These are phyloP conservation scores for Coreius guichenoti DNA, from an alignment of 2,797 vertebrate species.

Conservation along the genomic window DNA sequence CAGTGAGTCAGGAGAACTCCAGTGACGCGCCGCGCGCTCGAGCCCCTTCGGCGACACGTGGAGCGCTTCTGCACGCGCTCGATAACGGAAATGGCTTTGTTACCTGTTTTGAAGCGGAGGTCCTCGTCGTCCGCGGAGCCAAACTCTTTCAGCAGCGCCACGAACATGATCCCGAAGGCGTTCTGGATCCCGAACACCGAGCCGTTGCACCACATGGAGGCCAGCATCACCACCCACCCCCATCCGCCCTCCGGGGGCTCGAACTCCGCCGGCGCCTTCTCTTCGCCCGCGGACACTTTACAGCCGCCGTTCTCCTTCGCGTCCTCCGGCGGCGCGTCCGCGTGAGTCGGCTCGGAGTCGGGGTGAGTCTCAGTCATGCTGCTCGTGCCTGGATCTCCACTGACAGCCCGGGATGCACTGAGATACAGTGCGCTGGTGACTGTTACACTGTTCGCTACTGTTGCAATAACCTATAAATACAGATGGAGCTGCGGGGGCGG, in stretches of 20 bases:
- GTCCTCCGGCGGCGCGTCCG: slow-evolving; percentile 63
- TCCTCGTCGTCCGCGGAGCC: slow-evolving; percentile 77
- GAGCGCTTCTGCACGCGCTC: neutral
- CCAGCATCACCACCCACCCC: slow-evolving; percentile 97
- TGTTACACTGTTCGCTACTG: neutral
- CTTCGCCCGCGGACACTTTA: slow-evolving; percentile 16
- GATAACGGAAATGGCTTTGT: neutral
- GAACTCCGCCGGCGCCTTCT: slow-evolving; percentile 58
- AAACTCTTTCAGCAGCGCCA: slow-evolving; percentile 85
- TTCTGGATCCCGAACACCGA: slow-evolving; percentile 98
- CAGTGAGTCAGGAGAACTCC: neutral
- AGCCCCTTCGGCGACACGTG: neutral
- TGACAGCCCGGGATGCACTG: neutral
- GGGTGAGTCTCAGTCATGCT: slow-evolving; percentile 24
- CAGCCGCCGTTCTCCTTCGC: slow-evolving; percentile 53
- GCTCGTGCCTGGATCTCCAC: slow-evolving; percentile 59
- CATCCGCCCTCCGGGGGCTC: slow-evolving; percentile 92
- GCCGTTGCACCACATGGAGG: slow-evolving; percentile 98
- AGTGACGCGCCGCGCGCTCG: neutral
- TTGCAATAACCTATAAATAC: slow-evolving; percentile 21
- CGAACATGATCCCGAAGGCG: slow-evolving; percentile 89
- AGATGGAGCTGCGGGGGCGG: slow-evolving; percentile 1
- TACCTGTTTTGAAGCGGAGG: slow-evolving; percentile 89
- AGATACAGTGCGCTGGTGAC: neutral
- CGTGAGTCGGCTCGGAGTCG: neutral